phyloP scores from a whole-genome alignment of 37 sponge, comb jelly and placozoan genomes.

The Hormiphora californensis region DNA sequence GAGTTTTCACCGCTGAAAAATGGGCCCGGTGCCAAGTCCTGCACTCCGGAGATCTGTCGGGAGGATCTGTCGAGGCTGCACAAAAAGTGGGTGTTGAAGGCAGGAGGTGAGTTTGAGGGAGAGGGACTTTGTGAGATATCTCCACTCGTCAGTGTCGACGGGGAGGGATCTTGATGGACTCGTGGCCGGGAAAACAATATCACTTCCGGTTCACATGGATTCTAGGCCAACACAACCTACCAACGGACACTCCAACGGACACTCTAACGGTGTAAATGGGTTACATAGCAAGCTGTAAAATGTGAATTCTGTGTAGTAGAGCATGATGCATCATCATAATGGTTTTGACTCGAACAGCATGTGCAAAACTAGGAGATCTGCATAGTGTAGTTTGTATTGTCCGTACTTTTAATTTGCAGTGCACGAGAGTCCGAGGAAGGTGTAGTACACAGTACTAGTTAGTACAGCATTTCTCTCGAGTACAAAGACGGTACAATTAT shows the following conservation, averaged over 20 bases:
- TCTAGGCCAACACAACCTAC: neutral
- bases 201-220: neutral
- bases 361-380: no score
- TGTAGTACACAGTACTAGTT: no score
- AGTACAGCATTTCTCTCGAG: no score
- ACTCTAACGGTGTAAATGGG: neutral
- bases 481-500: no score
- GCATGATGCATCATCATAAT: neutral
- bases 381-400: no score
- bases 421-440: no score
- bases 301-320: no score
- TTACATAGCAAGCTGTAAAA: conserved; percentile 24
- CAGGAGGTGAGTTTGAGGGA: conserved; percentile 1
- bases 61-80: conserved; percentile 75
- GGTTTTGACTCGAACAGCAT: no score
- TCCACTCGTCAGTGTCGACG: neutral
- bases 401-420: no score
- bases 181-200: neutral
- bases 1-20: conserved; percentile 96
- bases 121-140: conserved; percentile 24
- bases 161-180: conserved; percentile 31
- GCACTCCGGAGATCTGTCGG: conserved; percentile 75
- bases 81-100: conserved; percentile 60
- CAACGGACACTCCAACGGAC: conserved; percentile 34
- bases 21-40: conserved; percentile 74